phyloP scores from a whole-genome alignment of 2,113 vertebrate genomes.

The Ondatra zibethicus region DNA sequence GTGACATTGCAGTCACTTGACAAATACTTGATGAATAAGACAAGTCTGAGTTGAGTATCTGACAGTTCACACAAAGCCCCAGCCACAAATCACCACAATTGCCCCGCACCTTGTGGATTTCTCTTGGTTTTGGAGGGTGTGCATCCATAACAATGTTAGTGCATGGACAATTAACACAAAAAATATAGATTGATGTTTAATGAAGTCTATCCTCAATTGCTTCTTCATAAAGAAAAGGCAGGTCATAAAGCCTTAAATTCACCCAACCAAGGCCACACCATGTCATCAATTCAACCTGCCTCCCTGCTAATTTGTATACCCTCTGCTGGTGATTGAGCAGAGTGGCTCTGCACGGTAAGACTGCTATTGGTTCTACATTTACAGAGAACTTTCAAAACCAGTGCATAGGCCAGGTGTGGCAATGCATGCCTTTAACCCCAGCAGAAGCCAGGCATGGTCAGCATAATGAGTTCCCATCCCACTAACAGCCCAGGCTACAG shows the following conservation, averaged over 20 bases:
- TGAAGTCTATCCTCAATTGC: background rate
- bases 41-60: conserved; percentile 5
- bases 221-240: conserved; percentile 31
- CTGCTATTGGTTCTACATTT: background rate
- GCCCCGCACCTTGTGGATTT: conserved; percentile 15
- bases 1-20: background rate
- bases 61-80: conserved; percentile 21
- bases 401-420: background rate
- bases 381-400: background rate
- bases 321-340: background rate
- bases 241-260: background rate
- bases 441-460: background rate
- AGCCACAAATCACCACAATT: background rate
- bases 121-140: background rate
- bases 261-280: background rate
- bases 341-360: background rate
- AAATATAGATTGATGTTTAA: background rate
- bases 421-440: background rate
- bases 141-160: background rate
- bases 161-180: background rate
- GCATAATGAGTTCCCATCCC: background rate
- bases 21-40: background rate
- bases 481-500: background rate
- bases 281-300: background rate
- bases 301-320: background rate